These are phyloP conservation scores for Perca fluviatilis DNA, from an alignment of 2,113 vertebrate species.

Conservation along the genomic window DNA sequence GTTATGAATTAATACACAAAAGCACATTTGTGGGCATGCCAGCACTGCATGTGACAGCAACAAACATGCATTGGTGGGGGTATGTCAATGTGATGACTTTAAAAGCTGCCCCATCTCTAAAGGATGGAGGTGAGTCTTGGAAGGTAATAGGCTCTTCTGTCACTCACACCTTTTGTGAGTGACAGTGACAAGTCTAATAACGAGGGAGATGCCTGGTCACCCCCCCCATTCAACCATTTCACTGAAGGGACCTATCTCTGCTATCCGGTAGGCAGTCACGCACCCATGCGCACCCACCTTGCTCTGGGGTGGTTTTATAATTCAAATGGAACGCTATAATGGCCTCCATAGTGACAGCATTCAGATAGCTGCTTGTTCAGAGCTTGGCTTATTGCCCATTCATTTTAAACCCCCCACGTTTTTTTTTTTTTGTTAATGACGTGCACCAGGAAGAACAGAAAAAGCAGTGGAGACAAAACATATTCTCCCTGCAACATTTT, in stretches of 20 bases:
- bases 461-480: neutral
- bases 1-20: constrained; percentile 14
- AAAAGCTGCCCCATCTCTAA: constrained; percentile 47
- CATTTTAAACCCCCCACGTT: constrained; percentile 18
- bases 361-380: constrained; percentile 59
- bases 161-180: constrained; percentile 73
- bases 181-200: constrained; percentile 82
- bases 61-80: neutral
- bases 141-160: constrained; percentile 76
- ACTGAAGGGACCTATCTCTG: constrained; percentile 51
- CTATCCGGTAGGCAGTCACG: constrained; percentile 60
- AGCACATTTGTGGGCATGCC: neutral
- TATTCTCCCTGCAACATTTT: constrained; percentile 12
- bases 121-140: constrained; percentile 63
- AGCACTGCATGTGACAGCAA: neutral
- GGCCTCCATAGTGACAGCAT: constrained; percentile 58
- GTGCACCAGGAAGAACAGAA: constrained; percentile 9
- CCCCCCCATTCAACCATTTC: constrained; percentile 74
- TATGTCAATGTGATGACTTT: constrained; percentile 55
- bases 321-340: constrained; percentile 74
- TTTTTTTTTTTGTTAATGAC: constrained; percentile 42
- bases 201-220: constrained; percentile 71
- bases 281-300: constrained; percentile 71
- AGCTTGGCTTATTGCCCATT: constrained; percentile 54
- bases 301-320: constrained; percentile 56